Conservation (phyloP, 2,888 invertebrate species). For the Kryphioiulus occultus region DNA sequence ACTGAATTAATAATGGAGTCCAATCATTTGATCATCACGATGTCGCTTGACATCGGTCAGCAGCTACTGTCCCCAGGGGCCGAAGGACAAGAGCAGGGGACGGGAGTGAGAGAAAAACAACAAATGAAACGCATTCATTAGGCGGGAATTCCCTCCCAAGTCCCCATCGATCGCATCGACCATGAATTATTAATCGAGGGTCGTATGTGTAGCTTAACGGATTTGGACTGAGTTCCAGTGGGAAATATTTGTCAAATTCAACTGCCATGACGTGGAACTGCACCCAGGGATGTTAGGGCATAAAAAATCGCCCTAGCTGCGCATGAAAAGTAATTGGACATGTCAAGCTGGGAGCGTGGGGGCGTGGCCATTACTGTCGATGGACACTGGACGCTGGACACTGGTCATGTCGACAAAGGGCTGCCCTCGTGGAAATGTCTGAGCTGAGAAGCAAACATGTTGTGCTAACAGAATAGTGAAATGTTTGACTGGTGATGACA, state of each 20-base stretch:
- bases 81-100: neutral
- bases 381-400: neutral
- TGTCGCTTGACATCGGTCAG: conserved; percentile 32
- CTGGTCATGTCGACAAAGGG: no score
- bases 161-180: neutral
- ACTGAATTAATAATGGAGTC: conserved; percentile 32
- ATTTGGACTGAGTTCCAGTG: neutral
- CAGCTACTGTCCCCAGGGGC: neutral
- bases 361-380: neutral
- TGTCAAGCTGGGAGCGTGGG: neutral
- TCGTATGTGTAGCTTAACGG: neutral
- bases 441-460: no score
- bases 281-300: neutral
- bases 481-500: no score
- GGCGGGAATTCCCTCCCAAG: neutral
- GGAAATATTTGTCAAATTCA: conserved; percentile 40
- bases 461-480: no score
- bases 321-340: neutral
- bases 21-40: conserved; percentile 38
- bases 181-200: conserved; percentile 4
- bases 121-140: conserved; percentile 30
- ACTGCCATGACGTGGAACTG: neutral
- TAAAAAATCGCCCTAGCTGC: neutral
- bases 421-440: no score
- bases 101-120: neutral